Conservation (phyloP, 2,113 vertebrate genomes). For the Xenotilapia leptura region DNA sequence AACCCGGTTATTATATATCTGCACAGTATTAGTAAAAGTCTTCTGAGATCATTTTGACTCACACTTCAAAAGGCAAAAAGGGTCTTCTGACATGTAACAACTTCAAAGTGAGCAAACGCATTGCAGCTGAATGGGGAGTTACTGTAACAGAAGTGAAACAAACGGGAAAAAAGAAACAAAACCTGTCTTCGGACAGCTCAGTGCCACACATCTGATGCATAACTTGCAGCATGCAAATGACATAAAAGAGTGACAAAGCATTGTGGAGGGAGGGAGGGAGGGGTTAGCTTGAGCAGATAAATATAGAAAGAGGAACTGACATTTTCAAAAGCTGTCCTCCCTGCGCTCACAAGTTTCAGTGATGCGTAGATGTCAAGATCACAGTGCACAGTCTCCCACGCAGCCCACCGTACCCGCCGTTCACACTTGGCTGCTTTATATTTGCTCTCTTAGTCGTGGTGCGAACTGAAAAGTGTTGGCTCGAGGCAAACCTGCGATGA, state of each 20-base stretch:
- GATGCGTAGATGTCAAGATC: slow-evolving; percentile 53
- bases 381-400: slow-evolving; percentile 42
- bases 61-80: background rate
- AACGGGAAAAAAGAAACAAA: background rate
- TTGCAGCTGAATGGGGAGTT: background rate
- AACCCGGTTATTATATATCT: background rate
- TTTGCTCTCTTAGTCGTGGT: slow-evolving; percentile 2
- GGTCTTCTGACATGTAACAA: background rate
- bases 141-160: slow-evolving; percentile 10
- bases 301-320: slow-evolving; percentile 72
- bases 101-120: background rate
- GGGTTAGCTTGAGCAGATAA: slow-evolving; percentile 13
- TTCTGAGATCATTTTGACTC: background rate
- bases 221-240: slow-evolving; percentile 1
- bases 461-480: background rate
- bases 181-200: background rate
- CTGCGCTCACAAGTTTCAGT: slow-evolving; percentile 51
- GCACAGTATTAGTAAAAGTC: background rate
- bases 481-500: background rate
- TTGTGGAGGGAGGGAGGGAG: background rate
- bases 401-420: slow-evolving; percentile 11
- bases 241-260: slow-evolving; percentile 39
- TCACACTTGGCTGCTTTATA: slow-evolving; percentile 28
- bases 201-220: background rate
- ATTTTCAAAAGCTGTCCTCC: slow-evolving; percentile 63